phyloP scores from a whole-genome alignment of 2,113 vertebrate genomes.

The Donacobius atricapilla region DNA sequence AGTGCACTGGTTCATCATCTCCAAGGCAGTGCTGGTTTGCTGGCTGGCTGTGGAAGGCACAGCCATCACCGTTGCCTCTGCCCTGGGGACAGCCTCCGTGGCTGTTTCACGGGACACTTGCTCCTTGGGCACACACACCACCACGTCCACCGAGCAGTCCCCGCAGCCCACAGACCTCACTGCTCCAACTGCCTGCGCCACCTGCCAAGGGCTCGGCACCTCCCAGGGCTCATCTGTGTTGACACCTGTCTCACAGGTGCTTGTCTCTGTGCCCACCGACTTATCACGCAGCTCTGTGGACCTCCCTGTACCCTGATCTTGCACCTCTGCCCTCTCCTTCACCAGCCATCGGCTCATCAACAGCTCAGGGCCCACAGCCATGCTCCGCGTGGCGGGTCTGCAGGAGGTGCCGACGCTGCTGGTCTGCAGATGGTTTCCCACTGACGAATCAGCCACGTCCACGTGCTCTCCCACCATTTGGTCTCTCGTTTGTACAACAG shows the following conservation, averaged over 20 bases:
- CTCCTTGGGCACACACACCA: constrained; percentile 67
- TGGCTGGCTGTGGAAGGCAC: constrained; percentile 70
- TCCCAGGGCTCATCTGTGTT: constrained; percentile 78
- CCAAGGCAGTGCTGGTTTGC: constrained; percentile 76
- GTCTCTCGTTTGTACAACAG: constrained; percentile 75
- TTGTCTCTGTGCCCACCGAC: constrained; percentile 72
- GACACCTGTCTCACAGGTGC: constrained; percentile 73
- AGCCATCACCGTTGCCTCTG: constrained; percentile 78
- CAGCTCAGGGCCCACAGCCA: constrained; percentile 76
- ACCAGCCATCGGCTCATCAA: constrained; percentile 85
- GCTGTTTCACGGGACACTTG: constrained; percentile 66
- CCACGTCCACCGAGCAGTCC: constrained; percentile 82
- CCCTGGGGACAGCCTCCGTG: constrained; percentile 67
- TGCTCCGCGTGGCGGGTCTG: constrained; percentile 51
- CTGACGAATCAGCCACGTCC: constrained; percentile 65
- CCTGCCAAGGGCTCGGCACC: constrained; percentile 1
- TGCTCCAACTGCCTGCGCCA: constrained; percentile 5
- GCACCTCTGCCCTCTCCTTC: constrained; percentile 73
- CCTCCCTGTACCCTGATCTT: constrained; percentile 72
- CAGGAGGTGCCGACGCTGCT: constrained; percentile 75
- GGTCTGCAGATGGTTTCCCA: constrained; percentile 65
- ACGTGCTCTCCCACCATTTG: constrained; percentile 81
- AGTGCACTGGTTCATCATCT: constrained; percentile 73
- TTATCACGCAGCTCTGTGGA: constrained; percentile 62
- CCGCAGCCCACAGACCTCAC: constrained; percentile 83